Base-by-base conservation (phyloP, 2,797 vertebrate species). In the Psittacula echo region DNA sequence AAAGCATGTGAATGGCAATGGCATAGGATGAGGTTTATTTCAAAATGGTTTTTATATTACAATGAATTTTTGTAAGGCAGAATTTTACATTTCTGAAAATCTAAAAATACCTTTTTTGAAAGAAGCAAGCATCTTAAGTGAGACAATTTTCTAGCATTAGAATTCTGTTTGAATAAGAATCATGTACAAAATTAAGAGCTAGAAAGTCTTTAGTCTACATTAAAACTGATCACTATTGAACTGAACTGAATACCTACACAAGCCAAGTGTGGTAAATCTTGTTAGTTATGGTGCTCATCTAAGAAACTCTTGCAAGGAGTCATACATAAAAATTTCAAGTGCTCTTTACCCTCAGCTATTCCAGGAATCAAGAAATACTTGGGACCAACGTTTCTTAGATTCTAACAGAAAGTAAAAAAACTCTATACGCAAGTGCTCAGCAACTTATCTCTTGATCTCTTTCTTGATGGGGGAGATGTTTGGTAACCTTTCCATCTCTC, bases 221-320 rank as follows among this genome's bases (percentile, higher is more conserved):
- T 94, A 87, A 94, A 93, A 87, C 67, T 72, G 77, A 94, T 68
- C 64, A 30, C 85, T 90, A 53, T 42, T 89, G 80, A 95, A 75
- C 74, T 60, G 81, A 82, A 80, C 53, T 93, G 72, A 87, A 71
- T 80, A 83, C 68, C 56, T 85, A 89, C 65, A 53, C 27, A 72
- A 74, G 19, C 24, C 70, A 93, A 27, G 27, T 71, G 54, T 39
- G 53, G 41, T 80, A 91, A 94, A 93, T 80, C 83, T 75, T 61
- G 60, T 73, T 92, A 77, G 85, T n/a, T 73, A 77, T 50, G 74
- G 80, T 7, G 45, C 41, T 94, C 61, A 58, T 72, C 85, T 91
- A 65, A 87, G 77, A 72, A 95, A 73, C n/a, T 61, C 76, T 73
- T 73, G 47, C n/a, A 90, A 81, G 74, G 72, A 93, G 67, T 71